Percentiles rank a stretch among this genome's conserved stretches.
Conservation (phyloP, 2,888 invertebrate species). For the Endotricha flammealis region DNA sequence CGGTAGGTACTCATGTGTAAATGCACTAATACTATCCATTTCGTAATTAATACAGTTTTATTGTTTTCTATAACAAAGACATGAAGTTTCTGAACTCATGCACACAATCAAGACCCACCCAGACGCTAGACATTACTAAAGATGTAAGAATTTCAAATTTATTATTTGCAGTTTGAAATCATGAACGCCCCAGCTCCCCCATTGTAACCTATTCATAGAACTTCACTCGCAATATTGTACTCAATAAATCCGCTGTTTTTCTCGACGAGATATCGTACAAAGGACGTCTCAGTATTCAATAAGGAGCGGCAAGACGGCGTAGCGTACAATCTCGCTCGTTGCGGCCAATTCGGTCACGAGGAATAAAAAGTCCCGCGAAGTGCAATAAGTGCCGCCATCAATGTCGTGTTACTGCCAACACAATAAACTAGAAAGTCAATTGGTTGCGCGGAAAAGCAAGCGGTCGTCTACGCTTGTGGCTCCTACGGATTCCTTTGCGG, state of each 20-base stretch:
- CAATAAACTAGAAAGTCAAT: constrained; percentile 73
- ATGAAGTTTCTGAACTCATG: too few relatives aligned
- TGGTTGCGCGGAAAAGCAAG: constrained; percentile 44
- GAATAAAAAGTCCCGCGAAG: constrained; percentile 55
- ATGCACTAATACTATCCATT: too few relatives aligned
- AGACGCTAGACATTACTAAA: too few relatives aligned
- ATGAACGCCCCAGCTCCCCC: not conserved
- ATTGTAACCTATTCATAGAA: not conserved
- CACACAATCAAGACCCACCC: too few relatives aligned
- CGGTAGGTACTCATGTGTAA: too few relatives aligned
- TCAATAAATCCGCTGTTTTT: constrained; percentile 1
- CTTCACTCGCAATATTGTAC: not conserved
- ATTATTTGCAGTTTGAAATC: too few relatives aligned
- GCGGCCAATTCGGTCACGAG: constrained; percentile 44
- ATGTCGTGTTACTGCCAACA: constrained; percentile 68
- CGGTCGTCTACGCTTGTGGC: constrained; percentile 5
- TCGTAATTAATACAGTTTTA: too few relatives aligned
- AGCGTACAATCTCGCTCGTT: constrained; percentile 44
- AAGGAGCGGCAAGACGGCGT: constrained; percentile 10
- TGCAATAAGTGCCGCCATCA: constrained; percentile 73
- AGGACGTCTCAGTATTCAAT: constrained; percentile 7
- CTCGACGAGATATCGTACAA: constrained; percentile 1
- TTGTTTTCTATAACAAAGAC: too few relatives aligned
- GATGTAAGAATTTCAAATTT: too few relatives aligned
- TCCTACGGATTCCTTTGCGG: constrained; percentile 24